Evolutionary conservation across 2,888 invertebrate genomes (phyloP), one percentile per base, ranked within the genome.

Genomic region (Cataglyphis cursor): DNA sequence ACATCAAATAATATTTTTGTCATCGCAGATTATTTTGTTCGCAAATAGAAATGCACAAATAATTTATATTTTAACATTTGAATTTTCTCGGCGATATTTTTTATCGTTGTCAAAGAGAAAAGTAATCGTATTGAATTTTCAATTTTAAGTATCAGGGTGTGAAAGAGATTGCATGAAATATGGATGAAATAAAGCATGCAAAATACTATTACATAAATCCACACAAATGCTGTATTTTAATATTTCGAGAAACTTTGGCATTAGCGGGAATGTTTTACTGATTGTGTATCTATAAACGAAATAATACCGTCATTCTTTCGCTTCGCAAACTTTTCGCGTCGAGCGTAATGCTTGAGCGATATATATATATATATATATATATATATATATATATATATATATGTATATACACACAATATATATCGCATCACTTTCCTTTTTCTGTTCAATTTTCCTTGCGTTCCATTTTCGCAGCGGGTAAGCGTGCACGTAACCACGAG

Each of bases 401-500:
- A 15, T 44, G 15, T 15, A 48, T 44, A 18, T 44, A 44, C 5
- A 51, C 4, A 44, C 44, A 44, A 59, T 78, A 44, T 21, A 61
- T 61, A 65, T 66, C 82, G 41, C 51, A 84, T 87, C 78, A 74
- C 85, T 87, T 82, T 85, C 76, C 10, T 59, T 31, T 57, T 65
- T 83, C 68, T 41, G 28, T 81, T 82, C 68, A 68, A 72, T 74
- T 68, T 81, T 87, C 73, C 80, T 59, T 64, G 35, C 54, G 51
- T 31, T 31, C 83, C 64, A 75, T 28, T 89, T 89, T 74, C 61
- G 64, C 81, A 57, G 83, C 57, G 78, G 75, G 61, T 59, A 74
- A 57, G 61, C 82, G 85, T 76, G 82, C 87, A 81, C 87, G 85
- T 90, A 89, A 89, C 83, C 75, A 64, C 80, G 82, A 86, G 65